These are phyloP conservation scores for Allophyes oxyacanthae DNA, from an alignment of 2,888 invertebrate genomes.

Conservation along the genomic window DNA sequence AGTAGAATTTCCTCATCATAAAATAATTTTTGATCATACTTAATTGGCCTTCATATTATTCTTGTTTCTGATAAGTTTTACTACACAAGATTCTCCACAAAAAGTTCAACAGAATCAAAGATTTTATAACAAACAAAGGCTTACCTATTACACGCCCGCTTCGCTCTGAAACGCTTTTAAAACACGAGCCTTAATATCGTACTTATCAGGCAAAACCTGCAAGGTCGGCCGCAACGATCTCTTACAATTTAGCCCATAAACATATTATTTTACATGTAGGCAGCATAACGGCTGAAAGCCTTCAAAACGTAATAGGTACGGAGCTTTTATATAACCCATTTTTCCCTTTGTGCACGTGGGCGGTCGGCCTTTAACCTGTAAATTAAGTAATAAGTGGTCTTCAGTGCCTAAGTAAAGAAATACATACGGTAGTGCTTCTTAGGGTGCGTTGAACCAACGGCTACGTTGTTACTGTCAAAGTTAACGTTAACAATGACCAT, in stretches of 20 bases:
- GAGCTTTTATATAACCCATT: slow-evolving; percentile 61
- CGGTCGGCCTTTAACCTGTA: slow-evolving; percentile 61
- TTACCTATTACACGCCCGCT: background rate
- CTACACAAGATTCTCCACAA: too few species aligned
- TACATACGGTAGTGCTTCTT: slow-evolving; percentile 35
- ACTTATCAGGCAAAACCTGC: slow-evolving; percentile 34
- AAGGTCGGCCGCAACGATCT: slow-evolving; percentile 42
- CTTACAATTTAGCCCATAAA: slow-evolving; percentile 43
- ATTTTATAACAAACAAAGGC: slow-evolving; percentile 13
- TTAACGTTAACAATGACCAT: too few species aligned
- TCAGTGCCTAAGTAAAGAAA: slow-evolving; percentile 54
- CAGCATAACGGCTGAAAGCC: slow-evolving; percentile 54
- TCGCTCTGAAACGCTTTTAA: slow-evolving; percentile 21
- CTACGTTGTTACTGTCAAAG: too few species aligned
- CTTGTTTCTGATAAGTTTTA: too few species aligned
- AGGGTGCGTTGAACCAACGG: too few species aligned
- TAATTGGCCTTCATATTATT: too few species aligned
- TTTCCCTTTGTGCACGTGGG: slow-evolving; percentile 60
- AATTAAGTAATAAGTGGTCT: slow-evolving; percentile 64
- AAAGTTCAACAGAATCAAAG: too few species aligned
- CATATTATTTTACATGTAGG: slow-evolving; percentile 56
- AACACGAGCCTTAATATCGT: slow-evolving; percentile 28
- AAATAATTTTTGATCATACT: too few species aligned
- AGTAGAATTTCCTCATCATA: too few species aligned
- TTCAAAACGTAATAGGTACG: slow-evolving; percentile 55